Conservation (phyloP, 2,888 invertebrate genomes). For the Enchytraeus crypticus region DNA sequence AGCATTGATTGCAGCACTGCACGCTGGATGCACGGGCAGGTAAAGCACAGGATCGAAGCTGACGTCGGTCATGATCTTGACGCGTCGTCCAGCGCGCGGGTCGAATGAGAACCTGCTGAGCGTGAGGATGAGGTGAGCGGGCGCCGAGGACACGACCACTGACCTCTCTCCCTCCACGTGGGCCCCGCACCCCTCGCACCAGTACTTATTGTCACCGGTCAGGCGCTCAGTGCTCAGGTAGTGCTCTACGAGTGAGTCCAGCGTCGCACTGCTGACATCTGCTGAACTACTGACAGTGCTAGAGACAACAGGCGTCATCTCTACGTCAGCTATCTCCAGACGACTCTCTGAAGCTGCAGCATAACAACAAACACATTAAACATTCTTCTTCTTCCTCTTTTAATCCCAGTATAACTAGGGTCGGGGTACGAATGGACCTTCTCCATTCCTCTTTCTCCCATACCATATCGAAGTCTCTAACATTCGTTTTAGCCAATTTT, state of each 20-base stretch:
- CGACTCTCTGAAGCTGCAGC: too few species aligned
- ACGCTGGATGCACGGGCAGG: conserved; percentile 31
- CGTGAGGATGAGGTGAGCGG: conserved; percentile 69
- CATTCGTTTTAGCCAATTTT: too few species aligned
- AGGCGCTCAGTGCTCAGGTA: conserved; percentile 70
- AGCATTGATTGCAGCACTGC: not conserved
- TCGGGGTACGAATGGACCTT: too few species aligned
- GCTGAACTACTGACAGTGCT: not conserved
- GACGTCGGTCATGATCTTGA: conserved; percentile 63
- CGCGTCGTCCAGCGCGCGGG: conserved; percentile 62
- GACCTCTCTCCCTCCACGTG: conserved; percentile 68
- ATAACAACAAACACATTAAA: too few species aligned
- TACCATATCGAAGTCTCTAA: too few species aligned
- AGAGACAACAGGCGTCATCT: not conserved
- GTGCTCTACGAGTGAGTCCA: conserved; percentile 56
- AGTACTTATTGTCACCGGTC: conserved; percentile 72
- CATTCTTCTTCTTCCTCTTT: too few species aligned
- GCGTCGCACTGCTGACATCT: not conserved
- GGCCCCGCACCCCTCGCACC: conserved; percentile 66
- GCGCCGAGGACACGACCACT: conserved; percentile 63
- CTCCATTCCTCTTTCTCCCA: too few species aligned
- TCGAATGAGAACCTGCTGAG: conserved; percentile 72
- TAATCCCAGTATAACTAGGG: too few species aligned
- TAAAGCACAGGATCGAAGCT: conserved; percentile 42
- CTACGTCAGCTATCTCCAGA: too few species aligned